Conservation (phyloP, 2,888 invertebrate species). For the Rhagophthalmus giganteus region DNA sequence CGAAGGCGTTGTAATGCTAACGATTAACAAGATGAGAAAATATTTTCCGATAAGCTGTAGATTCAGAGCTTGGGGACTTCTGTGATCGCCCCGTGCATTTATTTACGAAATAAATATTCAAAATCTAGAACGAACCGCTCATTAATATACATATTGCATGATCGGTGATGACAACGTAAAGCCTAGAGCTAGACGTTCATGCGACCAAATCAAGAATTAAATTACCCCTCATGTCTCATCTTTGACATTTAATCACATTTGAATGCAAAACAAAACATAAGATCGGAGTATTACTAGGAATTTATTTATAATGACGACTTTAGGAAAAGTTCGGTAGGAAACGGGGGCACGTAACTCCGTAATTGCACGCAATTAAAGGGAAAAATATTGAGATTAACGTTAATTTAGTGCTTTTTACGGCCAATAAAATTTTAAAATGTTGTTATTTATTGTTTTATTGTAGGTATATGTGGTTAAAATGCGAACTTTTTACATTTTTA, state of each 20-base stretch:
- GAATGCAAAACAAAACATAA: constrained; percentile 24
- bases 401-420: too few relatives aligned
- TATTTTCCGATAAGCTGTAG: background rate
- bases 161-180: constrained; percentile 37
- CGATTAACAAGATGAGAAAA: background rate
- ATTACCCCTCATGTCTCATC: constrained; percentile 32
- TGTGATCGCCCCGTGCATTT: constrained; percentile 13
- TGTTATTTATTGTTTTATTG: too few relatives aligned
- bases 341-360: too few relatives aligned
- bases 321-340: background rate
- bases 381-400: too few relatives aligned
- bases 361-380: too few relatives aligned
- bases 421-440: too few relatives aligned
- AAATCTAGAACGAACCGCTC: constrained; percentile 38
- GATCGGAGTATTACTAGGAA: constrained; percentile 23
- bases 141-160: constrained; percentile 43
- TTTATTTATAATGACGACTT: background rate
- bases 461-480: too few relatives aligned
- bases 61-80: constrained; percentile 9
- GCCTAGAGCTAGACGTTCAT: constrained; percentile 27
- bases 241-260: constrained; percentile 32
- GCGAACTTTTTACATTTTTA: too few relatives aligned
- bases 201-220: constrained; percentile 32
- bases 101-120: constrained; percentile 33
- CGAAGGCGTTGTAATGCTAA: too few relatives aligned